Base-by-base conservation (phyloP, 2,888 invertebrate genomes). In the Synergus itoensis region DNA sequence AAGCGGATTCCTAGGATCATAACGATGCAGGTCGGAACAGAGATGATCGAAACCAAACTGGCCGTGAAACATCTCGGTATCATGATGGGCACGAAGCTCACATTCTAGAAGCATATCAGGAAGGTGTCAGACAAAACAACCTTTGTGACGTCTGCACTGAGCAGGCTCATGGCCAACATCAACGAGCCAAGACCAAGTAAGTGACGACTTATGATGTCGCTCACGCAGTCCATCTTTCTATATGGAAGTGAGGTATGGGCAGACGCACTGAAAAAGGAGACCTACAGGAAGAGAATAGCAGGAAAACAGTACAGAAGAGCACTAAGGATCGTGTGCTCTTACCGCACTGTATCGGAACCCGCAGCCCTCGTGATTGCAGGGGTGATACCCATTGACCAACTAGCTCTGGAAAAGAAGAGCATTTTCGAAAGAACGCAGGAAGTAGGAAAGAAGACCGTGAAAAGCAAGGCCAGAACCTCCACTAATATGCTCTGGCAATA, bases 281-380 rank as follows among this genome's bases (percentile, higher is more conserved):
- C 69, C 1, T 83, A 83, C 76, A 43, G 82, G 14, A 81, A 80
- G 11, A 53, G 76, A 64, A 83, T 86, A 60, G 76, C 84, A 4
- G 60, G 76, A 11, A 81, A 83, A 36, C 86, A 87, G 45, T 57
- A 86, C 21, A 79, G 82, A 28, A 67, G 79, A 8, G 85, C 85
- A 1, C 78, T 86, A 11, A 76, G 84, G 11, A 76, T 84, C 12
- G 76, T 82, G 0, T 82, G 77, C 53, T 82, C 84, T 1, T 87
- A 87, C 62, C 79, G 84, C 9, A n/a, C 86, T 1, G 85, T 88
- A 4, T 86, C 86, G 1, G 83, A 83, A n/a, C 76, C 83, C 1
- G 85, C 86, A 0, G 78, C 81, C n/a, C 76, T 84, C 45, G 84
- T 84, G 11, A 77, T 86, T 2, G n/a, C n/a, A n/a, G n/a, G n/a